Percentiles rank a stretch among this genome's conserved stretches.
Evolutionary conservation across 2,888 invertebrate species (phyloP).

Genomic region (Napeogenes inachia): DNA sequence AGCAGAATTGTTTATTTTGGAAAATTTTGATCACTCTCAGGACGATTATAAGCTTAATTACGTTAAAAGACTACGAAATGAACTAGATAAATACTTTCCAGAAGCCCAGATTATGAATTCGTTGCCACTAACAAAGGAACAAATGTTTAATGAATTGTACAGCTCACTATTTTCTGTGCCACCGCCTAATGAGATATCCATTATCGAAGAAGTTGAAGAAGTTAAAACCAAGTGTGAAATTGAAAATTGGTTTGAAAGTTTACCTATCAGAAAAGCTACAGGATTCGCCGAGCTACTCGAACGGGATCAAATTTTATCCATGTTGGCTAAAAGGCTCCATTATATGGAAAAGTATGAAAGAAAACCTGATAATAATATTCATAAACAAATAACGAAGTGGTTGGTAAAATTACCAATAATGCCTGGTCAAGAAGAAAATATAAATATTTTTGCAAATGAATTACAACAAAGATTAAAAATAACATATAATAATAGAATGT

Average conservation of each 20-base stretch:
- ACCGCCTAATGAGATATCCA: constrained; percentile 43
- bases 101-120: constrained; percentile 44
- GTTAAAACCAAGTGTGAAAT: constrained; percentile 55
- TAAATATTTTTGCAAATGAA: constrained; percentile 37
- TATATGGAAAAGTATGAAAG: constrained; percentile 45
- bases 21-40: constrained; percentile 53
- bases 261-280: constrained; percentile 42
- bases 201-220: constrained; percentile 49
- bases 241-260: constrained; percentile 48
- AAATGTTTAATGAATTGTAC: constrained; percentile 50
- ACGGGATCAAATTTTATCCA: constrained; percentile 45
- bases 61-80: constrained; percentile 41
- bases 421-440: constrained; percentile 34
- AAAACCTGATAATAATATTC: constrained; percentile 40
- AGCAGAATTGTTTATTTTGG: constrained; percentile 52
- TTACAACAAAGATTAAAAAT: constrained; percentile 42
- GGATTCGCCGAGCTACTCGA: constrained; percentile 41
- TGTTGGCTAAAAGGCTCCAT: constrained; percentile 48
- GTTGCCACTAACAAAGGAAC: constrained; percentile 42
- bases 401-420: constrained; percentile 46
- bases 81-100: constrained; percentile 46
- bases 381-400: constrained; percentile 50
- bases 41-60: constrained; percentile 46
- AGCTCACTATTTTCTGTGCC: constrained; percentile 49
- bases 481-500: constrained; percentile 43